A percentile compares a stretch with the other conserved stretches of the same genome.
Evolutionary conservation across 2,113 vertebrate species (phyloP).

Genomic region (Chionomys nivalis): DNA sequence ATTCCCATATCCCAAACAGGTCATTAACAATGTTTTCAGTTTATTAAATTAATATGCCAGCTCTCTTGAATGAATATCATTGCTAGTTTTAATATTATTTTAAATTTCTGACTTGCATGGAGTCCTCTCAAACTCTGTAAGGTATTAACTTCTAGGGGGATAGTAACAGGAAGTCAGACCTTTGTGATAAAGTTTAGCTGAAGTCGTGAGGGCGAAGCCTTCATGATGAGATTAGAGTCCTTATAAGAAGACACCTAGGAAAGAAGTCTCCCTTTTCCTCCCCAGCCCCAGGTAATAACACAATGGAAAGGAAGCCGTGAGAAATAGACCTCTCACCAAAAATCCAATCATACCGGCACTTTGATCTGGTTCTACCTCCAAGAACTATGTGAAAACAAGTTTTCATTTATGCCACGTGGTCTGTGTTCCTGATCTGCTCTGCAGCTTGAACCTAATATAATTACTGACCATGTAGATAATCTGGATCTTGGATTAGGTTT

Average conservation of each 20-base stretch:
- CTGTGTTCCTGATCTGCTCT: neutral
- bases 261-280: neutral
- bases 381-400: neutral
- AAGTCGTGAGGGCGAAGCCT: neutral
- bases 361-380: neutral
- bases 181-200: neutral
- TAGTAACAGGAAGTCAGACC: neutral
- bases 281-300: neutral
- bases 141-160: neutral
- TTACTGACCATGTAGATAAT: neutral
- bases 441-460: neutral
- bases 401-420: neutral
- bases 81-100: neutral
- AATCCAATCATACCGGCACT: neutral
- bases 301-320: neutral
- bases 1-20: neutral
- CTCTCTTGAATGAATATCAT: neutral
- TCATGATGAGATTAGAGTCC: too few relatives aligned
- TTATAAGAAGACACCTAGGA: neutral
- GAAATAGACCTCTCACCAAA: neutral
- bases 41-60: neutral
- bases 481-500: neutral
- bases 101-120: neutral
- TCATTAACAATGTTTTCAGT: neutral
- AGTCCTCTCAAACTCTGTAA: neutral